Percentiles rank a stretch among this genome's conserved stretches.
Conservation (phyloP, 2,797 vertebrate genomes). For the Ptychadena robeensis region DNA sequence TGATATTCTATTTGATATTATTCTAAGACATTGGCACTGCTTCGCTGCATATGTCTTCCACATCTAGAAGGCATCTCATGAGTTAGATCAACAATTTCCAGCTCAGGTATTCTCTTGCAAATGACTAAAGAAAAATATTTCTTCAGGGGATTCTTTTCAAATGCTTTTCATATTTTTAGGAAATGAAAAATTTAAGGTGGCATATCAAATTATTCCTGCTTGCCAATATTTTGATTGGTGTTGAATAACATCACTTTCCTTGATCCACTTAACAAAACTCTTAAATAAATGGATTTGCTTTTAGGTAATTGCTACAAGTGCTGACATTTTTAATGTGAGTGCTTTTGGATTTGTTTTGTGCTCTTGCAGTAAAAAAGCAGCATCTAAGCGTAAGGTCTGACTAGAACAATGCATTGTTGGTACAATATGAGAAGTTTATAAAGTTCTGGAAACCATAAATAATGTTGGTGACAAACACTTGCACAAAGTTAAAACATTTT, state of each 20-base stretch:
- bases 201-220: neutral
- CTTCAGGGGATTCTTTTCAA: neutral
- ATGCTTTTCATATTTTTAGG: neutral
- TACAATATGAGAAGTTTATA: no score
- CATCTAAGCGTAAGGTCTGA: neutral
- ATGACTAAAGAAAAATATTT: neutral
- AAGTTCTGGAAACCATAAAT: no score
- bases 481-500: no score
- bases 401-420: neutral
- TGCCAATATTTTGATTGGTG: neutral
- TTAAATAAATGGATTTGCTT: neutral
- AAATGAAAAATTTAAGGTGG: neutral
- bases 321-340: neutral
- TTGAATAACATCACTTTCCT: neutral
- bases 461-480: no score
- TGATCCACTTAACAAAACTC: neutral
- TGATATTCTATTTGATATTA: no score
- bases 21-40: no score
- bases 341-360: neutral
- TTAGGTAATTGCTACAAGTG: neutral
- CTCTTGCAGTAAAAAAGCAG: no score
- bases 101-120: neutral
- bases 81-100: no score
- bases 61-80: no score
- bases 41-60: no score